Conservation (phyloP, 2,113 vertebrate genomes). For the Catagonus wagneri region DNA sequence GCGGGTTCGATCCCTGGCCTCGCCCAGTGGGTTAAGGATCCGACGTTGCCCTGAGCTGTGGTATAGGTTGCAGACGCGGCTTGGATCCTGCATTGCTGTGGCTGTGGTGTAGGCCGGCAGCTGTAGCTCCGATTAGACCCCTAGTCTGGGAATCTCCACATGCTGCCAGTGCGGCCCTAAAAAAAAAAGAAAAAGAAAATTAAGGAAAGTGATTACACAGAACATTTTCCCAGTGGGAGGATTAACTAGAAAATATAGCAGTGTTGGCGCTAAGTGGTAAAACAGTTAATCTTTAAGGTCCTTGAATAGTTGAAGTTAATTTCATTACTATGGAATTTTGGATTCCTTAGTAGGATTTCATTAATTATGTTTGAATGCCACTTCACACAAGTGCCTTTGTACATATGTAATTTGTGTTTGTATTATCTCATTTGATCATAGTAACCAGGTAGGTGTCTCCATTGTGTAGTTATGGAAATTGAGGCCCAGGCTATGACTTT, state of each 20-base stretch:
- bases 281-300: not conserved
- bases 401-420: not conserved
- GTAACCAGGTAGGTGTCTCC: not conserved
- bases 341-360: not conserved
- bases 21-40: too few relatives aligned
- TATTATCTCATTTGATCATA: not conserved
- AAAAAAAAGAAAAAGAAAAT: too few relatives aligned
- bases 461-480: not conserved
- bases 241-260: not conserved
- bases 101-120: too few relatives aligned
- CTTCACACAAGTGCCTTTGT: not conserved
- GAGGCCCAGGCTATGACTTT: not conserved
- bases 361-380: not conserved
- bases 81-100: too few relatives aligned
- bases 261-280: not conserved
- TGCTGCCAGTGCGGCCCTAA: too few relatives aligned
- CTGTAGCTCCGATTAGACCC: too few relatives aligned
- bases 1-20: too few relatives aligned
- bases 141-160: too few relatives aligned
- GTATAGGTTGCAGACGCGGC: too few relatives aligned
- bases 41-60: too few relatives aligned
- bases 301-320: not conserved
- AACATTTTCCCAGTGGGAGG: conserved; percentile 36
- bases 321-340: not conserved
- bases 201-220: not conserved